Base-by-base conservation (phyloP, 2,113 vertebrate species). In the Paradisaea rubra region DNA sequence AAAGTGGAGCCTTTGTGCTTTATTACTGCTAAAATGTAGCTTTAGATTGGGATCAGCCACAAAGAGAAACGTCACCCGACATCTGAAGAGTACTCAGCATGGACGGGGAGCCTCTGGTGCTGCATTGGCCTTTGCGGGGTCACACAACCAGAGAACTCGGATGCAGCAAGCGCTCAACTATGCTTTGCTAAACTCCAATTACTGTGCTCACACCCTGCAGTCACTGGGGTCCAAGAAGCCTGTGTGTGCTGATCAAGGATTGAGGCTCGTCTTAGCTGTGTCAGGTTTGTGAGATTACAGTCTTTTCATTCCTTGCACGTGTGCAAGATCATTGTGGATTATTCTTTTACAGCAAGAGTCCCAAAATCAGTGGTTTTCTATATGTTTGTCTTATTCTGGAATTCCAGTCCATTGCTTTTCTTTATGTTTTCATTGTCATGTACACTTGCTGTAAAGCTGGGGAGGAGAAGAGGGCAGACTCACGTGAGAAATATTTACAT, bases 81-180 rank as follows among this genome's bases (percentile, higher is more conserved):
- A 59, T 50, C 23, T 72, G 66, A 69, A 35, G n/a, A 50, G 22
- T 15, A 18, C 44, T 86, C 44, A 28, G 0, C 0, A 0, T 7
- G 30, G 28, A 47, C 53, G 27, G 30, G 63, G 85, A 91, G 28
- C 63, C 25, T 80, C 50, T 74, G 2, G 1, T 49, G 25, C 42
- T 80, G 15, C 41, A 35, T 0, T 83, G 68, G 41, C 39, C 24
- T 85, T 85, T 84, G 30, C 30, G 45, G 33, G 12, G 18, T 16
- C 23, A 30, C 28, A 33, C 16, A 45, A 20, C 4, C 15, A 47
- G n/a, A 80, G 50, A 72, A 27, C 41, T 61, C 0, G 0, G 28
- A 63, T 39, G 37, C 33, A n/a, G 17, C 33, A 1, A 3, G 23
- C 15, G 22, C 22, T 81, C 39, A 10, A 44, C 37, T 27, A 0